These are phyloP conservation scores for Drosophila aff. DNA, from an alignment of 1,140 invertebrate genomes.

Conservation along the genomic window DNA sequence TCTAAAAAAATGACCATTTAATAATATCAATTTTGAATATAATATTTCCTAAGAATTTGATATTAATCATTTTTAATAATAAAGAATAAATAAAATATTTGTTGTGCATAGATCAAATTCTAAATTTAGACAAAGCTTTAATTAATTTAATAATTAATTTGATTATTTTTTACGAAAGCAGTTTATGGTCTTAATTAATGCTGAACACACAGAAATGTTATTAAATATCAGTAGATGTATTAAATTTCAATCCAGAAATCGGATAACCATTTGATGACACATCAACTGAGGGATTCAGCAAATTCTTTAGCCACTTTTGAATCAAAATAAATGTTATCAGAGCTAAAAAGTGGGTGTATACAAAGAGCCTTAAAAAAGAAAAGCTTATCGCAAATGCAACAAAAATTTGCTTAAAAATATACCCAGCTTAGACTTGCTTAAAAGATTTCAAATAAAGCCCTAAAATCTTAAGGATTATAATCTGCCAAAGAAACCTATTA, in stretches of 20 bases:
- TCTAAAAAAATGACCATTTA: not conserved
- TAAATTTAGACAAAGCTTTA: not conserved
- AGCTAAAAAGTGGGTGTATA: constrained; percentile 8
- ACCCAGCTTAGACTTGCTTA: not conserved
- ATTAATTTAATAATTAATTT: no score
- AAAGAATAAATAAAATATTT: not conserved
- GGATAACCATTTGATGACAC: not conserved
- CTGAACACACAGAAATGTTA: not conserved
- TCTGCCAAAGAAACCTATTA: not conserved
- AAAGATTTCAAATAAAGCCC: not conserved
- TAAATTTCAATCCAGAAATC: not conserved
- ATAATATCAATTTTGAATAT: not conserved
- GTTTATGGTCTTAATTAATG: not conserved
- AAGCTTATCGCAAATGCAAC: not conserved
- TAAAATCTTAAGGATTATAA: not conserved
- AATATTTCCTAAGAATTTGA: not conserved
- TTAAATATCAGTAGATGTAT: not conserved
- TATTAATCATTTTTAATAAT: not conserved
- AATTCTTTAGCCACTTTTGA: not conserved
- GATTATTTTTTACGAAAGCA: no score
- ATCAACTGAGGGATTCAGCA: not conserved
- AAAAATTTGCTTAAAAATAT: not conserved
- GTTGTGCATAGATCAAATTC: not conserved
- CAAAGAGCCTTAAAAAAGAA: not conserved
- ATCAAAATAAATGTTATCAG: constrained; percentile 1